phyloP scores from a whole-genome alignment of 1,140 invertebrate genomes.

The Octopus bimaculoides region DNA sequence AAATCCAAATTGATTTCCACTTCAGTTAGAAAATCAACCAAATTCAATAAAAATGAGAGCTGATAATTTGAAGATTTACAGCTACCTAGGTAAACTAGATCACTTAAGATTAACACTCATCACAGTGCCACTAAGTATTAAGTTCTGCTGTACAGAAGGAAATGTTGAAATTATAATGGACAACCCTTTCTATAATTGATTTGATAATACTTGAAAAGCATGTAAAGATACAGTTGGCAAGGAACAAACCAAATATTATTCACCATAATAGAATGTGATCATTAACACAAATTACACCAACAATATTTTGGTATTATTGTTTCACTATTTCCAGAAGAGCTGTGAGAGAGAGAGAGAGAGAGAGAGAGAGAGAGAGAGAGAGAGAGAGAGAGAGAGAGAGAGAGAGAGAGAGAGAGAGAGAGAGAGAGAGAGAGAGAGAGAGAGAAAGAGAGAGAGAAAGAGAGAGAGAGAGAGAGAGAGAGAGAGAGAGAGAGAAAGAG shows the following conservation, averaged over 20 bases:
- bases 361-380: conserved; percentile 11
- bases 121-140: too few relatives aligned
- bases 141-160: too few relatives aligned
- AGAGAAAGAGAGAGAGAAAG: neutral
- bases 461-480: neutral
- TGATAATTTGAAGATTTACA: too few relatives aligned
- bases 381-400: conserved; percentile 14
- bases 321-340: neutral
- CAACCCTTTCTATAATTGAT: neutral
- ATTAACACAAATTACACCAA: neutral
- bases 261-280: neutral
- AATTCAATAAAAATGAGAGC: too few relatives aligned
- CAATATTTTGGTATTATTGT: too few relatives aligned
- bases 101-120: too few relatives aligned
- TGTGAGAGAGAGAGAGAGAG: conserved; percentile 11
- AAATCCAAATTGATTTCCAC: too few relatives aligned
- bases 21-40: too few relatives aligned
- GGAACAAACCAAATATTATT: neutral
- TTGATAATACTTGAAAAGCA: neutral
- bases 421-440: neutral
- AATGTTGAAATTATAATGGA: too few relatives aligned
- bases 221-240: neutral
- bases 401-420: neutral
- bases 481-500: neutral
- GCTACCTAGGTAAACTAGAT: too few relatives aligned